Evolutionary conservation across 2,888 invertebrate species (phyloP), one percentile per base, ranked within the genome.

Genomic region (Parasteatoda lunata): DNA sequence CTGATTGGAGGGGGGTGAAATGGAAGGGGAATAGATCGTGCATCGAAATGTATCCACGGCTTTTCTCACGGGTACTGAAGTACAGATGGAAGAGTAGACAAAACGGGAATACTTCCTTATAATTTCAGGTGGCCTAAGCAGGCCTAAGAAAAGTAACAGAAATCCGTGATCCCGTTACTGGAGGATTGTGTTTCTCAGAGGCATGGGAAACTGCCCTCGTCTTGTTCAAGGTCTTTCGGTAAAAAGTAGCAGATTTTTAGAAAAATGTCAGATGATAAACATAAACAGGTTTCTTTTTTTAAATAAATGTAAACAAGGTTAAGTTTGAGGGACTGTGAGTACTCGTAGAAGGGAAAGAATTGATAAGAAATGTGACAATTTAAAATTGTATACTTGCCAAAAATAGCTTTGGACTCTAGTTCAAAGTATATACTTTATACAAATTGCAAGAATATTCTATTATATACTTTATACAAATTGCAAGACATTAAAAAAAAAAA

Each of bases 91-190:
- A 49, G 48, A 15, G 75, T 13, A 59, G 79, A n/a, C 59, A 66
- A 77, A 84, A 84, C 78, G 84, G 84, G 77, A n/a, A 59, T 13
- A 84, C 73, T 84, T 84, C 84, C 84, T 77, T 70, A 72, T 78
- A 78, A 30, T 15, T 78, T 84, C 84, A 84, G 84, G 78, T 84
- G 84, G 54, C 71, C 59, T 68, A 45, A 9, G 15, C 15, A 30
- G 59, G 59, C 30, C 70, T 64, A 77, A 79, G 71, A 79, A 71
- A 71, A 71, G 71, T 15, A 64, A 48, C 70, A 45, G 15, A 64
- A 71, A 79, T 64, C 79, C 47, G 47, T 64, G 65, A 11, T 76
- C 76, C 76, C 70, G 76, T 69, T 76, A 72, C 65, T 51, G 48
- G 73, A 54, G 70, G 82, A 77, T 77, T 84, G 66, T 66, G 77